phyloP scores from a whole-genome alignment of 2,888 invertebrate genomes.

The Ectropis crepuscularia region DNA sequence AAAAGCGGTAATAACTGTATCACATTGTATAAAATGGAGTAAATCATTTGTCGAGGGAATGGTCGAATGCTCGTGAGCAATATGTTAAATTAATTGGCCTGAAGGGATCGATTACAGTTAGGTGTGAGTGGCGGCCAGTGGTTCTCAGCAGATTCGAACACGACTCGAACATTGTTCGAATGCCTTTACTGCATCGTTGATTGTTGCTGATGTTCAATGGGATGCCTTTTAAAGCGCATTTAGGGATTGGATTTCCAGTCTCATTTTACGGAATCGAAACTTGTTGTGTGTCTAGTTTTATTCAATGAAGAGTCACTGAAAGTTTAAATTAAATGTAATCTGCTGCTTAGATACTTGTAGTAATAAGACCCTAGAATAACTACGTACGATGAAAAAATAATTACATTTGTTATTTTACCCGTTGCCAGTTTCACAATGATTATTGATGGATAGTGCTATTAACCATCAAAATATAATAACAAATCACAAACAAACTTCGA shows the following conservation, averaged over 20 bases:
- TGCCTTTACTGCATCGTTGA: constrained; percentile 44
- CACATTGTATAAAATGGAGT: constrained; percentile 21
- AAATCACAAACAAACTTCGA: too few species aligned
- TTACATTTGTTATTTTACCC: too few species aligned
- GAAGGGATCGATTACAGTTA: constrained; percentile 31
- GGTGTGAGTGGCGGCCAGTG: constrained; percentile 33
- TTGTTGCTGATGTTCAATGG: constrained; percentile 43
- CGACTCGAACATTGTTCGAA: constrained; percentile 36
- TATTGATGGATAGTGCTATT: too few species aligned
- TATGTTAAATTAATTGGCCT: constrained; percentile 32
- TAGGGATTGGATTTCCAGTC: not conserved
- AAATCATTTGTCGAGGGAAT: constrained; percentile 26
- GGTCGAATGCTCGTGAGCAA: constrained; percentile 23
- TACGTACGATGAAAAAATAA: too few species aligned
- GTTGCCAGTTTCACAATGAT: too few species aligned
- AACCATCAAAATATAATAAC: too few species aligned
- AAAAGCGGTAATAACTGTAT: constrained; percentile 25
- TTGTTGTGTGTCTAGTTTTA: too few species aligned
- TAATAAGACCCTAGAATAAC: too few species aligned
- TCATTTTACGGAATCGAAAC: too few species aligned
- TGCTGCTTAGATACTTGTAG: too few species aligned
- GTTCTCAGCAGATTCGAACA: constrained; percentile 27
- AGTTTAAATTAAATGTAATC: too few species aligned
- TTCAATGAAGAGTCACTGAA: too few species aligned
- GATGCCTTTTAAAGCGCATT: constrained; percentile 2